Evolutionary conservation across 2,113 vertebrate genomes (phyloP), one percentile per base, ranked within the genome.

Genomic region (Copsychus sechellarum): DNA sequence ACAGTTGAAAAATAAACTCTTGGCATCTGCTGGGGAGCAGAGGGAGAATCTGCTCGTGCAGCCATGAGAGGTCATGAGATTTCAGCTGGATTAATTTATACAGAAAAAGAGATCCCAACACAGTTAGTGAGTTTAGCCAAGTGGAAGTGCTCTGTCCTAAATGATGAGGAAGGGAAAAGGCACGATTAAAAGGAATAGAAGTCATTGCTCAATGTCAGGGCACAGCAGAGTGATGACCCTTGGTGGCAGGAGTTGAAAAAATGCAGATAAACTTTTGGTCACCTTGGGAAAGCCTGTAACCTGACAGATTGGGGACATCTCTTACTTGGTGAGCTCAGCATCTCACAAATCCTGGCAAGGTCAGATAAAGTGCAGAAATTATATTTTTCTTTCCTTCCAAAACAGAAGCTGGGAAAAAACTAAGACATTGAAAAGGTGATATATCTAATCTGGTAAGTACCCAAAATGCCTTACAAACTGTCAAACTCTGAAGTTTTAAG

Each of bases 41-140:
- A 76, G 26, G 33, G 42, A 78, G 40, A 93, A 92, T 33, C 47
- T 91, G 53, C 43, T 93, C 1, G 5, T 64, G 70, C 72, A 91
- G 72, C 34, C 43, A 7, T 18, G 71, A 34, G 89, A 18, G 96
- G 56, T 23, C 66, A 65, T 1, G 3, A 66, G 69, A 85, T 81
- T 94, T 79, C 85, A 96, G 57, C 36, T 81, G 45, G 80, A 65
- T 62, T 29, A 69, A 73, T 92, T 95, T 95, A 66, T 85, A 84
- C 57, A 88, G 82, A 77, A 93, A 96, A 94, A 51, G 38, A 88
- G 45, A 93, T 22, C 72, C 84, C 84, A 88, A 90, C 82, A 94
- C 89, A 92, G 96, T 94, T 97, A 97, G 97, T 87, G 62, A 97
- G 85, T 96, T 97, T 95, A 96, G 57, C 90, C 83, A 96, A 97